These are phyloP conservation scores for Lepidocolaptes lacrymiger DNA, from an alignment of 2,797 vertebrate genomes.

Conservation along the genomic window DNA sequence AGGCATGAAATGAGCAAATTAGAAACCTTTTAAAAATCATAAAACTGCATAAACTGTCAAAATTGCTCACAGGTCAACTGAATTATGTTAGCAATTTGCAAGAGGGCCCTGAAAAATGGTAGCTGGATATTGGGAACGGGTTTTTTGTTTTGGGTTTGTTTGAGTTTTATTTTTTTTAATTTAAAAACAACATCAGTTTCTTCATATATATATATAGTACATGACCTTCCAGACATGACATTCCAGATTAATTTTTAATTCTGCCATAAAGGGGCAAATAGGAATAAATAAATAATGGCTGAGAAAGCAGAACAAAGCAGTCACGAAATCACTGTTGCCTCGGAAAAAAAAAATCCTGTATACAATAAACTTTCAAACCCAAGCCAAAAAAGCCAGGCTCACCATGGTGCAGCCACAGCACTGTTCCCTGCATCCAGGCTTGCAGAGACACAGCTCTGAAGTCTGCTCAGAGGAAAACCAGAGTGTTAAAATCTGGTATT, in stretches of 20 bases:
- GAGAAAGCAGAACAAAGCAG: not conserved
- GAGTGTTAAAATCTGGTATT: not conserved
- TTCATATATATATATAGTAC: not conserved
- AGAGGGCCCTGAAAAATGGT: not conserved
- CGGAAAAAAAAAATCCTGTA: fast-evolving
- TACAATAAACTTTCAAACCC: not conserved
- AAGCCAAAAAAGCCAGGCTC: not conserved
- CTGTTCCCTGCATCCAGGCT: not conserved
- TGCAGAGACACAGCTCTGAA: not conserved
- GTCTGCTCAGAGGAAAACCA: not conserved
- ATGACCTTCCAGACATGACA: not conserved
- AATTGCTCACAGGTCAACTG: not conserved
- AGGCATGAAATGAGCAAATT: not conserved
- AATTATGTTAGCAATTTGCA: not conserved
- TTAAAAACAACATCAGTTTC: not conserved
- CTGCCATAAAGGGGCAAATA: not conserved
- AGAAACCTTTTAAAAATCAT: not conserved
- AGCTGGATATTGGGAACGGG: not conserved
- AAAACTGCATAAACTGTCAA: not conserved
- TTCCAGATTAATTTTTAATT: not conserved
- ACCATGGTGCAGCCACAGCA: not conserved
- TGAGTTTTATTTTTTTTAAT: not conserved
- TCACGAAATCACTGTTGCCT: not conserved
- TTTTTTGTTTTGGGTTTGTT: fast-evolving
- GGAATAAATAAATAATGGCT: not conserved